Conservation (phyloP, 2,797 vertebrate species). For the Spheniscus humboldti region DNA sequence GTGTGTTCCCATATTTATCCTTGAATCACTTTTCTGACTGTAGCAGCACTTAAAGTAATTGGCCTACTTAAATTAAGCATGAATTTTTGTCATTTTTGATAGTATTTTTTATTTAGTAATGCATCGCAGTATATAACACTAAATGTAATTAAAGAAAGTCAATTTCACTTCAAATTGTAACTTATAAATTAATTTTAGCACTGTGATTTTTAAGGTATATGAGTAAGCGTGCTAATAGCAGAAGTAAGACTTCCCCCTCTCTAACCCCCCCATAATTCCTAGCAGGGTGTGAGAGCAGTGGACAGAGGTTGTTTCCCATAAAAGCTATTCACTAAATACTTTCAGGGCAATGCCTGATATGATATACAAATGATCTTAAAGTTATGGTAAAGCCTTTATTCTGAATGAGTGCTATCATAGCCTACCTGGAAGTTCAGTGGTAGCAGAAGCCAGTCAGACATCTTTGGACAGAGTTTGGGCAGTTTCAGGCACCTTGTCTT, state of each 20-base stretch:
- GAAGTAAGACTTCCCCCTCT: background rate
- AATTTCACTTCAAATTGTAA: slow-evolving; percentile 33
- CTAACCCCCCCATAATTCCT: background rate
- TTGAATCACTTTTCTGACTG: slow-evolving; percentile 35
- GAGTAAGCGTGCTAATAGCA: background rate
- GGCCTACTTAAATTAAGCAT: slow-evolving; percentile 12
- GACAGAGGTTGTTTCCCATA: background rate
- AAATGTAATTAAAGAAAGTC: slow-evolving; percentile 28
- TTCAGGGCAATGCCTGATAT: background rate
- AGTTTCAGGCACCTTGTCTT: background rate
- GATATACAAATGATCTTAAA: background rate
- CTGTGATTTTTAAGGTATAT: background rate
- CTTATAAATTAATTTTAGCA: background rate
- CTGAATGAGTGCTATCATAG: background rate
- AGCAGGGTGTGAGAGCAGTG: background rate
- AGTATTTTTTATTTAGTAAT: slow-evolving; percentile 45
- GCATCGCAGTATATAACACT: background rate
- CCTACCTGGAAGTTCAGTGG: background rate
- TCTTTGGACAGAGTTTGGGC: background rate
- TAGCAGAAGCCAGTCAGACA: background rate
- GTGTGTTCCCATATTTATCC: slow-evolving; percentile 13
- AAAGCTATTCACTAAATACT: background rate
- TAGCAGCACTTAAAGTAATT: slow-evolving; percentile 56
- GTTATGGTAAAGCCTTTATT: background rate
- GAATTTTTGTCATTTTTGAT: slow-evolving; percentile 39